phyloP scores from a whole-genome alignment of 2,113 vertebrate genomes.

The Silurus glanis region DNA sequence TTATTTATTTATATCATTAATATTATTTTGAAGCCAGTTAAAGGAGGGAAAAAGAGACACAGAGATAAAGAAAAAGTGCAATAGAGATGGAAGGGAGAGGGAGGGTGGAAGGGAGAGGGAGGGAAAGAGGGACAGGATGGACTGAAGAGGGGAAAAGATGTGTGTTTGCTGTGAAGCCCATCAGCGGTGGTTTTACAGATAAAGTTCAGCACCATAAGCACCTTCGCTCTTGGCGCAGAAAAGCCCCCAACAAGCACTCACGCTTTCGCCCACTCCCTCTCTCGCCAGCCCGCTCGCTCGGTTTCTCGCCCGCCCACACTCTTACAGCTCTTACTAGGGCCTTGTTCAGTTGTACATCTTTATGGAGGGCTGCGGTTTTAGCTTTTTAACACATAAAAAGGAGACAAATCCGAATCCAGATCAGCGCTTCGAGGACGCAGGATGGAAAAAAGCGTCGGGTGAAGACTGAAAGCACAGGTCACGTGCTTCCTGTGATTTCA shows the following conservation, averaged over 20 bases:
- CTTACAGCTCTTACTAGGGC: slow-evolving; percentile 11
- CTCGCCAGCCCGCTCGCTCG: slow-evolving; percentile 4
- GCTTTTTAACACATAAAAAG: slow-evolving; percentile 18
- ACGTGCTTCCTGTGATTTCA: background rate
- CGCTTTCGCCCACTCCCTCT: slow-evolving; percentile 22
- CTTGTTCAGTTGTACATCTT: slow-evolving; percentile 4
- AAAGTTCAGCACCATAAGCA: slow-evolving; percentile 46
- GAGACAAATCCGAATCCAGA: background rate
- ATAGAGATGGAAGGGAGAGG: slow-evolving; percentile 17
- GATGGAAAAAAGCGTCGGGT: background rate
- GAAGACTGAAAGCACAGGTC: background rate
- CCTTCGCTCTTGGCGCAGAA: slow-evolving; percentile 38
- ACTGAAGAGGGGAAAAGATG: background rate
- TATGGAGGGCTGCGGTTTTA: slow-evolving; percentile 22
- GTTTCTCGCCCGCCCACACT: slow-evolving; percentile 16
- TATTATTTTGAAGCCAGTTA: slow-evolving; percentile 36
- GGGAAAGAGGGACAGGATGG: background rate
- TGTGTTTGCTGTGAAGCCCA: slow-evolving; percentile 29
- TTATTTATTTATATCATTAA: slow-evolving; percentile 31
- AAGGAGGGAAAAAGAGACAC: background rate
- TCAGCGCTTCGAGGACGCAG: background rate
- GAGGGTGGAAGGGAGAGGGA: background rate
- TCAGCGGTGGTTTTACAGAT: slow-evolving; percentile 31
- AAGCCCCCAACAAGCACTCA: slow-evolving; percentile 32
- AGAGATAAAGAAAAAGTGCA: slow-evolving; percentile 16